A percentile compares a stretch with the other conserved stretches of the same genome.
These are phyloP conservation scores for Eledone cirrhosa DNA, from an alignment of 2,888 invertebrate species.

Conservation along the genomic window DNA sequence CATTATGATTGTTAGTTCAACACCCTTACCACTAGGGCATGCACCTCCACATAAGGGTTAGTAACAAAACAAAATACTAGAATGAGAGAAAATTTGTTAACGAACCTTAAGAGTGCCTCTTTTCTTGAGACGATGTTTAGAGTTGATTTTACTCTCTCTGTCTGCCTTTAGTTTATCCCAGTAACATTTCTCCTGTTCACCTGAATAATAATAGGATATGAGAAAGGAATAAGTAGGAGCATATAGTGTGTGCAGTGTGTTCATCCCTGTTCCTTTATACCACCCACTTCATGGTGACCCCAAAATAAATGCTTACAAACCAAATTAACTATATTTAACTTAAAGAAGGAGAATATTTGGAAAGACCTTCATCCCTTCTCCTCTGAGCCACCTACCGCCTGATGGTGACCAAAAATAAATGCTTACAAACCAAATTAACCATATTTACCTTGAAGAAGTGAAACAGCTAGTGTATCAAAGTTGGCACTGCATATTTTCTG, in stretches of 20 bases:
- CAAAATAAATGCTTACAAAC: no score
- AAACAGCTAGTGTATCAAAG: conserved; percentile 57
- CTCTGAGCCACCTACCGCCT: no score
- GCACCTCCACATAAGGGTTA: no score
- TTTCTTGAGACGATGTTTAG: conserved; percentile 43
- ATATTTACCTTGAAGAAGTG: conserved; percentile 67
- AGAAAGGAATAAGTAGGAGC: background rate
- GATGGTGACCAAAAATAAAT: no score
- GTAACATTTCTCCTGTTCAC: conserved; percentile 79
- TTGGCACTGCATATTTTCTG: conserved; percentile 59
- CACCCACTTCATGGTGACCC: no score
- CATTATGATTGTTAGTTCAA: no score
- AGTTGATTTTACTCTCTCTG: conserved; percentile 69
- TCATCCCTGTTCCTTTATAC: no score
- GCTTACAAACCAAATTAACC: no score
- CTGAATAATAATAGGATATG: conserved; percentile 57
- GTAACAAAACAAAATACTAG: no score
- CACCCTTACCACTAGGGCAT: no score
- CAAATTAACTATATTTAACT: no score
- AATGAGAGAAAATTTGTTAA: no score
- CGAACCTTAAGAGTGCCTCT: conserved; percentile 47
- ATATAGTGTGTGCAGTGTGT: background rate
- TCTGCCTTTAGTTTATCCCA: conserved; percentile 81
- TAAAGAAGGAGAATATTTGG: background rate
- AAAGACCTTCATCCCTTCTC: background rate